Base-by-base conservation (phyloP, 1,140 invertebrate species). In the Pogonus chalceus region DNA sequence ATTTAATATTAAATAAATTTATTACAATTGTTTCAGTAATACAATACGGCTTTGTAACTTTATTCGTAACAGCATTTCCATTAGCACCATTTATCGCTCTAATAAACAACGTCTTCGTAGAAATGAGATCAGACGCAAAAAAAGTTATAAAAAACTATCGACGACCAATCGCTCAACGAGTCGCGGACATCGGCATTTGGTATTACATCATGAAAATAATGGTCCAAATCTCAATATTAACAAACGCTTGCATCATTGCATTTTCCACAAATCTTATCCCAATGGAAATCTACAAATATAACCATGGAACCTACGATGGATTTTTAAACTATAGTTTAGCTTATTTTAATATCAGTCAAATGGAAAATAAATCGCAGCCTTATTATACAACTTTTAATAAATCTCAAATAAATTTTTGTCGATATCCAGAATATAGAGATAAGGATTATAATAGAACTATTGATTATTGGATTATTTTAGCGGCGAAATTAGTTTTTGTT, bases 211-310 rank as follows among this genome's bases (percentile, higher is more conserved):
- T 90, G 57, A 75, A 81, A 23, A 75, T 82, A 37, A 69, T 89
- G 1, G 82, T 84, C 4, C 79, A 84, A 53, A 71, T 89, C 18
- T 81, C 82, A 21, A 84, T 89, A 26, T 82, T 86, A 24, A 84
- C 83, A 20, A 88, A 88, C 71, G 86, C 67, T 2, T 64, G 69
- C 52, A 70, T 70, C 20, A 91, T 92, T 48, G 89, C 89, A 37
- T 91, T 92, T 69, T 91, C 89, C n/a, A 88, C 87, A 0, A 85
- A 90, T 66, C 87, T 91, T 61, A 78, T 92, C 56, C 86, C 88
- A 0, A 78, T 80, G 65, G 60, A 88, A n/a, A 71, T 91, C 10
- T 92, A 92, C 65, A 83, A 62, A 72, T 78, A 67, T 55, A 54
- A 56, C 9, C 60, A 83, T 58, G 74, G 77, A 60, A 75, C 76